A percentile compares a stretch with the other conserved stretches of the same genome.
These are phyloP conservation scores for Ceraclea dissimilis DNA, from an alignment of 2,888 invertebrate species.

Conservation along the genomic window DNA sequence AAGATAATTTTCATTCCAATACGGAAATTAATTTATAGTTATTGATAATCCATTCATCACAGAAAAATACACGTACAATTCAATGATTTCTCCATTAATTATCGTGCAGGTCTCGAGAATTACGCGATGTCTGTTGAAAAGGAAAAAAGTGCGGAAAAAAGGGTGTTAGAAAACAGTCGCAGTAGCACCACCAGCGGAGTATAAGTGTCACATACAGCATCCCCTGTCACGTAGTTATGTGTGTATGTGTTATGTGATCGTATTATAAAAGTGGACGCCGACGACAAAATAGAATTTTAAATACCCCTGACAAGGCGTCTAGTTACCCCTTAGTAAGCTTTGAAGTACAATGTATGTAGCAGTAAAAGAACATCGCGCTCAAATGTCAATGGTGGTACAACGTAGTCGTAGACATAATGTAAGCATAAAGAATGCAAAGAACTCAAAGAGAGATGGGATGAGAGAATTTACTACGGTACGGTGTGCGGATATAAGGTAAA, in stretches of 20 bases:
- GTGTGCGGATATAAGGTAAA: too few relatives aligned
- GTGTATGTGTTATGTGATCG: not conserved
- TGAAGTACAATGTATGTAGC: not conserved
- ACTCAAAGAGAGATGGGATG: too few relatives aligned
- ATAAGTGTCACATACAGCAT: not conserved
- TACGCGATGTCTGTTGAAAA: too few relatives aligned
- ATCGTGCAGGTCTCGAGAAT: too few relatives aligned
- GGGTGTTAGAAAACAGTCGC: not conserved
- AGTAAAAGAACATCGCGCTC: constrained; percentile 8
- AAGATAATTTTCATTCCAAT: too few relatives aligned
- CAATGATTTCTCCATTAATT: too few relatives aligned
- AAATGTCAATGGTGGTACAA: not conserved
- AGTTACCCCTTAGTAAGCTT: not conserved
- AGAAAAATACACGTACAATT: too few relatives aligned
- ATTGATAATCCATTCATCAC: too few relatives aligned
- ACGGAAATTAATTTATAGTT: too few relatives aligned
- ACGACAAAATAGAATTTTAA: constrained; percentile 25
- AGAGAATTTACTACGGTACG: too few relatives aligned
- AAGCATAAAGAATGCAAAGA: too few relatives aligned
- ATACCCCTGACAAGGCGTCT: constrained; percentile 16
- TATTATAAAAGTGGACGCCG: constrained; percentile 17
- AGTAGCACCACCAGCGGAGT: not conserved
- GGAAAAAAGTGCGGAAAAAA: not conserved
- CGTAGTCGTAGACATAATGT: too few relatives aligned
- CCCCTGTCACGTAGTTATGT: constrained; percentile 8